Evolutionary conservation across 23 tunicate species (phyloP).

Genomic region (Diplosoma virens): DNA sequence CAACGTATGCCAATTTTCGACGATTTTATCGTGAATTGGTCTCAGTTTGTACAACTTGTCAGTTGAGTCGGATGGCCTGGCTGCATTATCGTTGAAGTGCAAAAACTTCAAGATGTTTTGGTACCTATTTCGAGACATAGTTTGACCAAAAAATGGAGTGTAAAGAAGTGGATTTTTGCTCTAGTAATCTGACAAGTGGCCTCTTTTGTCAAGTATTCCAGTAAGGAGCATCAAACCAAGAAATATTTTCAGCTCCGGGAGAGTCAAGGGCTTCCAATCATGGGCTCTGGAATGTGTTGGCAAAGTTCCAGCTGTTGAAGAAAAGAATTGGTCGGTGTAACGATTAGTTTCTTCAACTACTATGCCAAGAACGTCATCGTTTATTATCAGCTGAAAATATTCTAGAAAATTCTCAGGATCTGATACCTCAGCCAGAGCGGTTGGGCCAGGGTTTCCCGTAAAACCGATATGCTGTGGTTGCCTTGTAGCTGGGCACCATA

Average conservation of each 20-base stretch:
- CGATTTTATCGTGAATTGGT: constrained; percentile 6
- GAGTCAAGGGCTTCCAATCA: neutral
- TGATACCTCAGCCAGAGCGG: constrained; percentile 4
- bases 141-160: constrained; percentile 16
- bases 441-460: constrained; percentile 18
- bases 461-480: constrained; percentile 9
- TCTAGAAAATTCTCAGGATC: constrained; percentile 7
- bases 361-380: constrained; percentile 8
- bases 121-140: constrained; percentile 14
- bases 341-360: constrained; percentile 17
- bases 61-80: constrained; percentile 6
- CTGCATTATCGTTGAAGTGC: constrained; percentile 26
- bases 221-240: constrained; percentile 2
- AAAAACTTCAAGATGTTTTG: neutral
- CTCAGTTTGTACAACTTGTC: constrained; percentile 10
- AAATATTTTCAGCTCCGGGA: neutral
- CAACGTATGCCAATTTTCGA: constrained; percentile 11
- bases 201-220: constrained; percentile 10
- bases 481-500: constrained; percentile 26
- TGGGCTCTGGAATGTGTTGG: constrained; percentile 5
- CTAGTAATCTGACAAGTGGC: constrained; percentile 11
- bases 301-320: constrained; percentile 16
- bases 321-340: constrained; percentile 23
- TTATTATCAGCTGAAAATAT: constrained; percentile 18
- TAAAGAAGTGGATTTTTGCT: constrained; percentile 7